phyloP scores from a whole-genome alignment of 2,888 invertebrate genomes.

The Omphaloscelis lunosa region DNA sequence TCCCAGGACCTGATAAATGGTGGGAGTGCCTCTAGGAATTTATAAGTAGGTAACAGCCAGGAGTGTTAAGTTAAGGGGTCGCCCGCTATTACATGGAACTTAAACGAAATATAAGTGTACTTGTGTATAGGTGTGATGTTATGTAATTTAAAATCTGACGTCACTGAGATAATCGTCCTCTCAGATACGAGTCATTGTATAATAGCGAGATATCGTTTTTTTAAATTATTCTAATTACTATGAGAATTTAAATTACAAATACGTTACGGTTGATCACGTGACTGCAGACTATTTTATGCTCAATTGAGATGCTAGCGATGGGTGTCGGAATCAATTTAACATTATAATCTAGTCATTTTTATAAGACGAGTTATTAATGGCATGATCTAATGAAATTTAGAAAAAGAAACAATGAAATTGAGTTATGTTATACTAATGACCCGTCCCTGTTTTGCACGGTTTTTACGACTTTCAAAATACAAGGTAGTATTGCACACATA shows the following conservation, averaged over 20 bases:
- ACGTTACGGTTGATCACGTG: conserved; percentile 34
- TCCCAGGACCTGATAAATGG: not conserved
- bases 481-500: too few relatives aligned
- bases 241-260: conserved; percentile 39
- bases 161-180: not conserved
- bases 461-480: too few relatives aligned
- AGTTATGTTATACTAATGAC: too few relatives aligned
- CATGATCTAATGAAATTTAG: not conserved
- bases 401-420: not conserved
- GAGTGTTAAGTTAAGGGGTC: not conserved
- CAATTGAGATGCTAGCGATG: conserved; percentile 45
- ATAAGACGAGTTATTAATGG: not conserved
- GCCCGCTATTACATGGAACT: not conserved
- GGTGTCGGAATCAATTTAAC: conserved; percentile 29
- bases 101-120: not conserved
- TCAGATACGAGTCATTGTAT: not conserved
- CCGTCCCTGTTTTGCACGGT: too few relatives aligned
- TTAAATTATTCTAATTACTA: conserved; percentile 20
- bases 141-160: not conserved
- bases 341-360: not conserved
- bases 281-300: conserved; percentile 44
- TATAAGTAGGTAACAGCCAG: not conserved
- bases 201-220: conserved; percentile 24
- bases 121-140: too few relatives aligned
- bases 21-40: not conserved